phyloP scores from a whole-genome alignment of 2,888 invertebrate genomes.

The Xestia rhomboidea region DNA sequence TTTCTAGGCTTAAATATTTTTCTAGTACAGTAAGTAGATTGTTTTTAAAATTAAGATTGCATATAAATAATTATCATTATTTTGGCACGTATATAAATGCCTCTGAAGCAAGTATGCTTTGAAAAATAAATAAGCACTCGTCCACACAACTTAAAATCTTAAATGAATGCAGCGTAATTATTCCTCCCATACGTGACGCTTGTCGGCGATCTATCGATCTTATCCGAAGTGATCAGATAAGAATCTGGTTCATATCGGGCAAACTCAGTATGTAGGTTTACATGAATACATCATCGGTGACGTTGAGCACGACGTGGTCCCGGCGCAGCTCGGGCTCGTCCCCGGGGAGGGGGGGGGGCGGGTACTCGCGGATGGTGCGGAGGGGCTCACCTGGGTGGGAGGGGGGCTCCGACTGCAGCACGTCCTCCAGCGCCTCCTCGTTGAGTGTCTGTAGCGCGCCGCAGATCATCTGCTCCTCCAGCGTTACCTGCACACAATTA shows the following conservation, averaged over 20 bases:
- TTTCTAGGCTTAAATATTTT: conserved; percentile 29
- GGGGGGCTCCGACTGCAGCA: conserved; percentile 93
- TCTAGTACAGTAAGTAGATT: conserved; percentile 32
- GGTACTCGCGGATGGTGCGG: conserved; percentile 81
- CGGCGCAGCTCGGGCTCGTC: conserved; percentile 64
- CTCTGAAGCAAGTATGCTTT: conserved; percentile 24
- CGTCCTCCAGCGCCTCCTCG: conserved; percentile 98
- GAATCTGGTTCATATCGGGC: conserved; percentile 1
- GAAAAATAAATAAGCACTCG: conserved; percentile 27
- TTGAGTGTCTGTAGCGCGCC: conserved; percentile 97
- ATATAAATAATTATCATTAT: conserved; percentile 36
- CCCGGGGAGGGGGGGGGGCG: conserved; percentile 59
- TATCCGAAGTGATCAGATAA: not conserved
- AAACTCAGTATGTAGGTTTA: conserved; percentile 57
- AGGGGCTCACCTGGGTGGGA: conserved; percentile 90
- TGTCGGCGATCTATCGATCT: conserved; percentile 16
- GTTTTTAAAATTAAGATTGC: conserved; percentile 30
- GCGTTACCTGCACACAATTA: conserved; percentile 92
- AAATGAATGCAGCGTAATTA: conserved; percentile 23
- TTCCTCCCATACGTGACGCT: conserved; percentile 14
- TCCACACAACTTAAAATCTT: conserved; percentile 15
- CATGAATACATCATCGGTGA: conserved; percentile 82
- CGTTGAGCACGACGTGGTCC: conserved; percentile 80
- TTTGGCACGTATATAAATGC: conserved; percentile 59
- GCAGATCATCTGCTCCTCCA: conserved; percentile 98